These are phyloP conservation scores for Merops nubicus DNA, from an alignment of 2,113 vertebrate genomes.

Conservation along the genomic window DNA sequence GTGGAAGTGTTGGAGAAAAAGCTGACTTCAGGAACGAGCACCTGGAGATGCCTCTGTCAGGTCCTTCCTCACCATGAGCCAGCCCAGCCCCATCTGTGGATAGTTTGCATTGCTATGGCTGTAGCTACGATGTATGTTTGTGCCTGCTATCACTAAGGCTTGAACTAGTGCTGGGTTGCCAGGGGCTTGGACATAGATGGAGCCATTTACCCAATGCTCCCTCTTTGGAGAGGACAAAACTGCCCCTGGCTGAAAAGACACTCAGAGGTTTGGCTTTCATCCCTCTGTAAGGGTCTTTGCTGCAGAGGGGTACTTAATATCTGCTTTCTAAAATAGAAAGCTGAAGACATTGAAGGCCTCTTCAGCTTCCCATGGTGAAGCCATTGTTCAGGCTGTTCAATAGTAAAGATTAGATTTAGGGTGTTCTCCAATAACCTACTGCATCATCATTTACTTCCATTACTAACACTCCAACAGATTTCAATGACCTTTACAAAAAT, in stretches of 20 bases:
- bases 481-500: conserved; percentile 25
- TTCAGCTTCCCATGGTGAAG: neutral
- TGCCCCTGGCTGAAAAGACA: neutral
- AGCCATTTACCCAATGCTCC: neutral
- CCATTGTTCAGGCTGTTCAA: neutral
- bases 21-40: neutral
- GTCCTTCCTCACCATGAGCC: neutral
- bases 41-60: neutral
- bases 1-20: neutral
- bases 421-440: conserved; percentile 2
- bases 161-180: neutral
- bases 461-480: neutral
- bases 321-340: neutral
- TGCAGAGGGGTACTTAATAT: neutral
- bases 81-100: neutral
- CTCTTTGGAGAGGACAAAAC: neutral
- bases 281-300: neutral
- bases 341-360: neutral
- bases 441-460: conserved; percentile 30
- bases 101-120: neutral
- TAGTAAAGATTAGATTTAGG: neutral
- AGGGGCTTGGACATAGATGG: neutral
- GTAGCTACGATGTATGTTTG: neutral
- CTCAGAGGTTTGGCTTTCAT: neutral
- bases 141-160: neutral